phyloP scores from a whole-genome alignment of 1,140 invertebrate species.

The Palaemon carinicauda region DNA sequence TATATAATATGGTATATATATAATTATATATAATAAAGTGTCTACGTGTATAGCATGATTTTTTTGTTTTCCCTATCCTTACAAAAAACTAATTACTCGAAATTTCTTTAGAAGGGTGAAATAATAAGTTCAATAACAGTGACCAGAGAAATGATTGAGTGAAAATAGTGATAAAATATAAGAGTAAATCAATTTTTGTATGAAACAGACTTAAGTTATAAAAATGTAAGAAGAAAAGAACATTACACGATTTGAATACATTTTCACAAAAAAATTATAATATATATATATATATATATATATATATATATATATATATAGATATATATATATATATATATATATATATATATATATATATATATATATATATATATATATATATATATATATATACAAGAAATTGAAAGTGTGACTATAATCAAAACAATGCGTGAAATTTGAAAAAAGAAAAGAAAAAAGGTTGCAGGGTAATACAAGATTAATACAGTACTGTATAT shows the following conservation, averaged over 20 bases:
- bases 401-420: background rate
- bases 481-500: too few species aligned
- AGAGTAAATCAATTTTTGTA: background rate
- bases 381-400: background rate
- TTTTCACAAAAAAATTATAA: background rate
- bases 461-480: too few species aligned
- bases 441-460: too few species aligned
- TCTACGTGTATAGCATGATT: slow-evolving; percentile 42
- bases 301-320: slow-evolving; percentile 12
- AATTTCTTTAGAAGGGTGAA: too few species aligned
- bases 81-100: too few species aligned
- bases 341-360: slow-evolving; percentile 12
- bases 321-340: slow-evolving; percentile 10
- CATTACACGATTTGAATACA: background rate
- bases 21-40: slow-evolving; percentile 52
- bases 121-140: background rate
- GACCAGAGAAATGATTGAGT: background rate
- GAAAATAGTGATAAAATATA: background rate
- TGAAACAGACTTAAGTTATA: background rate
- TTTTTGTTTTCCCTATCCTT: slow-evolving; percentile 3
- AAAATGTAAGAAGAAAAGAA: background rate
- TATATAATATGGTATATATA: slow-evolving; percentile 36
- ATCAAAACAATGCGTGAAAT: too few species aligned
- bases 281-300: background rate
- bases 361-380: slow-evolving; percentile 22